These are phyloP conservation scores for Baryphthengus martii DNA, from an alignment of 2,113 vertebrate genomes.

Conservation along the genomic window DNA sequence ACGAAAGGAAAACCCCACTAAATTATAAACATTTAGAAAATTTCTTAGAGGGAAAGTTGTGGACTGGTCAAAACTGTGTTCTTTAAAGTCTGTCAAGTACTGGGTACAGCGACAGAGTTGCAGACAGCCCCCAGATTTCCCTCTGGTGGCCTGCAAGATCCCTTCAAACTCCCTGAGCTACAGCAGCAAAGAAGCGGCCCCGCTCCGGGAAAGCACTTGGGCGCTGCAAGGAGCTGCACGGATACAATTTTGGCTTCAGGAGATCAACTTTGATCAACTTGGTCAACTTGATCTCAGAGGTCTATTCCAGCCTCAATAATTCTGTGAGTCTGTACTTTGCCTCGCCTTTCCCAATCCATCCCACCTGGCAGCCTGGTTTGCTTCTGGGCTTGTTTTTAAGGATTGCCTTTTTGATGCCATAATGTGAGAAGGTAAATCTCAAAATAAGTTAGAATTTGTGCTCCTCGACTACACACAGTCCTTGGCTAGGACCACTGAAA, in stretches of 20 bases:
- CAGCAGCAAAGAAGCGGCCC: background rate
- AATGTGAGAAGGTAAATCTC: background rate
- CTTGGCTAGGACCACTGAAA: background rate
- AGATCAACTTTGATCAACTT: no score
- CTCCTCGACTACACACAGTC: background rate
- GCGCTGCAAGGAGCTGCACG: accelerated
- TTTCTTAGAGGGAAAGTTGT: background rate
- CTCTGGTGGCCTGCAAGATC: background rate
- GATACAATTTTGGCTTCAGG: background rate
- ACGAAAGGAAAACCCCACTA: background rate
- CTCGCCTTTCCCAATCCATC: background rate
- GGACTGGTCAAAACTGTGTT: background rate
- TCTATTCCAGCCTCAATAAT: no score
- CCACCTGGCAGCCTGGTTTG: background rate
- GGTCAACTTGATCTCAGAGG: no score
- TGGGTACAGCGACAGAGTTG: background rate
- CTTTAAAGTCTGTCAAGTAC: background rate
- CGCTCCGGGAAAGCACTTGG: background rate
- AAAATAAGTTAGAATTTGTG: background rate
- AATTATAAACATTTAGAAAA: constrained; percentile 4
- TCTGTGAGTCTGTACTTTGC: no score
- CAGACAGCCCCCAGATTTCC: background rate
- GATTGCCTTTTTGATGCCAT: background rate
- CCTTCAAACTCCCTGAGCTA: background rate
- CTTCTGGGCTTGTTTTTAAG: background rate